A percentile compares a stretch with the other conserved stretches of the same genome.
Conservation (phyloP, 2,113 vertebrate species). For the Odobenus rosmarus region DNA sequence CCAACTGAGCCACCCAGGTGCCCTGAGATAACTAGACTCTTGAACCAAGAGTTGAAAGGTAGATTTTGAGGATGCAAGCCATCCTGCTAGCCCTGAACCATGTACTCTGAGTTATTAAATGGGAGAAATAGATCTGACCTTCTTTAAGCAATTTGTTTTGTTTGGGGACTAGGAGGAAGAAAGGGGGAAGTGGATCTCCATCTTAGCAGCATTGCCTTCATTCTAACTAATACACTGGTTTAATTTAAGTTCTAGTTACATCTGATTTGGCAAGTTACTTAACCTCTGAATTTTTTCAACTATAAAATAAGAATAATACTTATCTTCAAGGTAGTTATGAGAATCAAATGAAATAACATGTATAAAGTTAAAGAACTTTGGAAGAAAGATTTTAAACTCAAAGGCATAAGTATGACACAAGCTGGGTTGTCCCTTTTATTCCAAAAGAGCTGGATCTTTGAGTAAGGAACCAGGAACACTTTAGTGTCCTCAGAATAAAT, state of each 20-base stretch:
- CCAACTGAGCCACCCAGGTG: neutral
- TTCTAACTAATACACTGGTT: neutral
- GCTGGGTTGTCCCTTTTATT: neutral
- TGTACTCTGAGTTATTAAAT: neutral
- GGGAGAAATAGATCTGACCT: neutral
- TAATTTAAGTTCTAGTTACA: neutral
- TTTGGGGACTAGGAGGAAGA: neutral
- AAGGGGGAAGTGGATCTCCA: neutral
- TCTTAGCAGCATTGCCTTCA: neutral
- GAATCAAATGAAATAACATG: neutral
- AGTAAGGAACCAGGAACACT: neutral
- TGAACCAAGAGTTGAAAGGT: neutral
- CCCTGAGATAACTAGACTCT: neutral
- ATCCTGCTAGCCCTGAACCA: neutral
- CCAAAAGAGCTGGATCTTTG: neutral
- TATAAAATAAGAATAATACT: neutral
- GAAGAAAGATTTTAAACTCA: neutral
- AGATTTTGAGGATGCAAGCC: neutral
- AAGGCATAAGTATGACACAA: neutral
- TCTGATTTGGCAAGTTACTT: neutral
- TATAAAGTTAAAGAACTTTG: neutral
- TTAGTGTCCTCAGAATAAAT: neutral
- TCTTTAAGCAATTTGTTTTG: neutral
- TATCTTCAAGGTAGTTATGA: constrained; percentile 7
- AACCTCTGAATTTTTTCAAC: constrained; percentile 7